Evolutionary conservation across 2,113 vertebrate species (phyloP), one percentile per base, ranked within the genome.

Genomic region (Garra rufa): DNA sequence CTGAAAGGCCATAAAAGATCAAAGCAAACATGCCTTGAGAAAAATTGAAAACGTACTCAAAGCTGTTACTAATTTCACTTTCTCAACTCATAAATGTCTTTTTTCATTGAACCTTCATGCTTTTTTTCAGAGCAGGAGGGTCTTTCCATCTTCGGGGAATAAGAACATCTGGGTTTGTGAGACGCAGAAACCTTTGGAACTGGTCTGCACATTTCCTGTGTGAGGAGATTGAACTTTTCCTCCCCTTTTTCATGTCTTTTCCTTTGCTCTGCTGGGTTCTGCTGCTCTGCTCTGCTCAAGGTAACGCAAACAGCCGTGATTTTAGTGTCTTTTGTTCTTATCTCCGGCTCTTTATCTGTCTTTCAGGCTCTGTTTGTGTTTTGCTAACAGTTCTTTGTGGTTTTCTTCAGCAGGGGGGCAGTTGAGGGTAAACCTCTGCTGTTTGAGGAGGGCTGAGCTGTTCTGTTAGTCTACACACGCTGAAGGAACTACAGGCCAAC

Each of bases 121-220:
- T 63, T 34, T 24, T 70, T 82, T 78, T 17, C 21, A 38, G 94
- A 91, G 91, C 92, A 94, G 93, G 91, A 91, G 91, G 82, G 92
- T 95, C 89, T 89, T 88, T 88, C 91, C 93, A 91, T 95, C 92
- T 88, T 93, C 87, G 9, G 90, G 92, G 94, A 95, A 95, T 95
- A 92, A 89, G 91, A 95, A 96, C 95, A 96, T 96, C 94, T 97
- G 95, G 94, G 95, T 91, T 87, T 95, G 80, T 78, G 63, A 1
- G 93, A 89, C 90, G 88, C 87, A 89, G 82, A 78, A 91, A 91
- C 89, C 91, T 87, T 89, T 92, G 91, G 90, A 92, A 89, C 87
- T 85, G 83, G 88, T 80, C 86, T 61, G 88, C 86, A 94, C 91
- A 94, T 95, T 96, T 96, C 95, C 95, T 96, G 94, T 89, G 73